A percentile compares a stretch with the other conserved stretches of the same genome.
phyloP scores from a whole-genome alignment of 2,797 vertebrate genomes.

The Takifugu rubripes region DNA sequence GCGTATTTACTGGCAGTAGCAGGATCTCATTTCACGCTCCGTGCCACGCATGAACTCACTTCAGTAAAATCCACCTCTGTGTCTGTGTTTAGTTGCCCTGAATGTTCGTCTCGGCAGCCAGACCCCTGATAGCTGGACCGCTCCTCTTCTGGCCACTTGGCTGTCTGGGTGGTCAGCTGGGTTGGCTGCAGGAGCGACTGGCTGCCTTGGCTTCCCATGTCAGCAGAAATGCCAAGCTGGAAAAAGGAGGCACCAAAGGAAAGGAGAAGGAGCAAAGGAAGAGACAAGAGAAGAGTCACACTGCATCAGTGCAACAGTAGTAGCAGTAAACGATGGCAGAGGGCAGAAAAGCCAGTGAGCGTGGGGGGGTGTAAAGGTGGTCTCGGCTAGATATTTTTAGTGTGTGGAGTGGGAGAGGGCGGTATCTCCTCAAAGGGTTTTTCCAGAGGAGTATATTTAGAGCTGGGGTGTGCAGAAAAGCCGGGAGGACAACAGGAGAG shows the following conservation, averaged over 20 bases:
- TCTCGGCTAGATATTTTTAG: conserved; percentile 74
- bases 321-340: conserved; percentile 3
- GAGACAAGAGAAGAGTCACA: conserved; percentile 13
- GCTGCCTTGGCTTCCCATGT: conserved; percentile 8
- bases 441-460: conserved; percentile 81
- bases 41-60: neutral
- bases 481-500: conserved; percentile 65
- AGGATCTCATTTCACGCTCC: too few species aligned
- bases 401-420: conserved; percentile 58
- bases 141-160: conserved; percentile 7
- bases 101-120: conserved; percentile 39
- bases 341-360: conserved; percentile 15
- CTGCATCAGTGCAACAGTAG: too few species aligned
- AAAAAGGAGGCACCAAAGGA: neutral
- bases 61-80: conserved; percentile 23
- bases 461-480: conserved; percentile 62
- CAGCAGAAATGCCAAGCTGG: conserved; percentile 15
- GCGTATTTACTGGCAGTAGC: too few species aligned
- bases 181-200: neutral
- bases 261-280: neutral
- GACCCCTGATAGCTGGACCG: conserved; percentile 8
- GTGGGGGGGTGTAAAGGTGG: conserved; percentile 52
- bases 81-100: conserved; percentile 39
- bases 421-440: conserved; percentile 74
- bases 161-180: conserved; percentile 16